Percentiles rank a stretch among this genome's conserved stretches.
Conservation (phyloP, 2,888 invertebrate genomes). For the Ormyrus pomaceus region DNA sequence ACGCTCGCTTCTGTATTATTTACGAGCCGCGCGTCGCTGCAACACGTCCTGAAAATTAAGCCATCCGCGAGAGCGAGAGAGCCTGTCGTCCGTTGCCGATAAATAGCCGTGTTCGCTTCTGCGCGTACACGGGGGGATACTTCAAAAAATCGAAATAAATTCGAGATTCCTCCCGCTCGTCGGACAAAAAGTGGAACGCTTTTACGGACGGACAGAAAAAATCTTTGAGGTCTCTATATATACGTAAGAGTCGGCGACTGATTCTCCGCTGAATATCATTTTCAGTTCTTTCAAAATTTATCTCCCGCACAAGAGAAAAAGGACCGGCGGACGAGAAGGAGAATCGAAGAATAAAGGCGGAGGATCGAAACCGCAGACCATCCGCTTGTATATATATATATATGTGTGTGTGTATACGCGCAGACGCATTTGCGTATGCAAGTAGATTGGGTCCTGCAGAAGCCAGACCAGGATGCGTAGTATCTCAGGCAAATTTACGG, state of each 20-base stretch:
- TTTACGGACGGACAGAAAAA: conserved; percentile 23
- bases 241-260: not conserved
- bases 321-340: not conserved
- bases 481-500: conserved; percentile 46
- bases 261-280: conserved; percentile 33
- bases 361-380: not conserved
- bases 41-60: conserved; percentile 50
- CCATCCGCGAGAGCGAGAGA: conserved; percentile 29
- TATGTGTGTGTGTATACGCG: conserved; percentile 9
- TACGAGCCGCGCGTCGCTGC: not conserved
- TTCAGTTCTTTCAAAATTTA: conserved; percentile 43
- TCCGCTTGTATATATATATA: not conserved
- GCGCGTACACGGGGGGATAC: conserved; percentile 4
- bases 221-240: conserved; percentile 42
- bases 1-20: conserved; percentile 36
- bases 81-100: conserved; percentile 1
- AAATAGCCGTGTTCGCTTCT: conserved; percentile 17
- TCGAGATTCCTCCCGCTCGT: conserved; percentile 22
- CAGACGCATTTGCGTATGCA: not conserved
- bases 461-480: conserved; percentile 20
- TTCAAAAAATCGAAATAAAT: conserved; percentile 45
- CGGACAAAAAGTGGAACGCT: conserved; percentile 22
- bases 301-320: conserved; percentile 10
- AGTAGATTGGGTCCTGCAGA: conserved; percentile 38
- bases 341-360: conserved; percentile 1